Percentiles rank a stretch among this genome's conserved stretches.
Evolutionary conservation across 2,888 invertebrate species (phyloP).

Genomic region (Seira musarum): DNA sequence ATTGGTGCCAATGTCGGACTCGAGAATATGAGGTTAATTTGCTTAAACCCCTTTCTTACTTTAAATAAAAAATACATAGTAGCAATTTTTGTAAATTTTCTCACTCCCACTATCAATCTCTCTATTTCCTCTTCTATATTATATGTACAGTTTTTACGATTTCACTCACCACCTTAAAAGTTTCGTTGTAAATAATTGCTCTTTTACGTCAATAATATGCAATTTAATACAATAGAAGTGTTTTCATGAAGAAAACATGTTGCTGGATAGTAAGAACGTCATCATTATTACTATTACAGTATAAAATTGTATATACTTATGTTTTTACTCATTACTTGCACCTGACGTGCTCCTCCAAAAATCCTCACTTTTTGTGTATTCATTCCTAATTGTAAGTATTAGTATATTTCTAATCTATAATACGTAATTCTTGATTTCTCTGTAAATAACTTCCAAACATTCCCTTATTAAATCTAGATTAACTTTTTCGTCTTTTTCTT

Average conservation of each 20-base stretch:
- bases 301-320: neutral
- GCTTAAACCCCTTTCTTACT: slow-evolving; percentile 13
- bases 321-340: slow-evolving; percentile 7
- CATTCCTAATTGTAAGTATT: neutral
- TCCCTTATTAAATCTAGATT: neutral
- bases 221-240: neutral
- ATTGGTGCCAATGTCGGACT: slow-evolving; percentile 98
- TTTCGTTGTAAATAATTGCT: slow-evolving; percentile 47
- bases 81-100: neutral
- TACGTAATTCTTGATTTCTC: neutral
- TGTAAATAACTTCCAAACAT: slow-evolving; percentile 1
- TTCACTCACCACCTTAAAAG: slow-evolving; percentile 18
- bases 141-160: slow-evolving; percentile 28
- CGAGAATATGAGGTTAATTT: slow-evolving; percentile 93
- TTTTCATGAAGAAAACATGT: neutral
- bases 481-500: neutral
- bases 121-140: slow-evolving; percentile 32
- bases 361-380: neutral
- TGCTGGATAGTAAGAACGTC: neutral
- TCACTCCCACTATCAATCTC: slow-evolving; percentile 11
- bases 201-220: neutral
- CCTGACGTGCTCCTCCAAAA: neutral
- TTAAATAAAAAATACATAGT: neutral
- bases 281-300: slow-evolving; percentile 5
- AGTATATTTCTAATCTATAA: neutral